Evolutionary conservation across 2,113 vertebrate species (phyloP).

Genomic region (Camelus dromedarius): DNA sequence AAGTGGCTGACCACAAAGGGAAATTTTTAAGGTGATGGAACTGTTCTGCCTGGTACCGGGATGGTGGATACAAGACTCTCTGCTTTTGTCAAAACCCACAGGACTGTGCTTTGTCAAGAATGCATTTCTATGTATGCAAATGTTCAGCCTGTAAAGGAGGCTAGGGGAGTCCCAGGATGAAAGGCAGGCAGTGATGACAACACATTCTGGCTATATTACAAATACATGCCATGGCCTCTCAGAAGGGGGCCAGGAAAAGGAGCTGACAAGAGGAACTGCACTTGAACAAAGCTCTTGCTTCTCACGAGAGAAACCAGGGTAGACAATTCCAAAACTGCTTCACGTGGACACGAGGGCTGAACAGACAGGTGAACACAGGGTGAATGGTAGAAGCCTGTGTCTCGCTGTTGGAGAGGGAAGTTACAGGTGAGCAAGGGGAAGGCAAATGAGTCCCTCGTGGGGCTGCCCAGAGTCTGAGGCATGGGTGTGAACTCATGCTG

Average conservation of each 20-base stretch:
- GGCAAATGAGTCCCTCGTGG: background rate
- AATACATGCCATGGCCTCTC: background rate
- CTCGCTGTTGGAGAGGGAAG: background rate
- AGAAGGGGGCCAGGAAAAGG: background rate
- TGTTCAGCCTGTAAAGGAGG: background rate
- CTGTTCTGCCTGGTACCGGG: background rate
- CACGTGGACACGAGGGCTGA: background rate
- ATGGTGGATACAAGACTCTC: background rate
- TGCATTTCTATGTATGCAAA: background rate
- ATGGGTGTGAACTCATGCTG: background rate
- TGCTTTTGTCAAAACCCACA: background rate
- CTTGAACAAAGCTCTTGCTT: background rate
- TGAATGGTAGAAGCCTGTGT: background rate
- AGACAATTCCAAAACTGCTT: background rate
- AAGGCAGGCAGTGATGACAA: background rate
- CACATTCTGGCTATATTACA: background rate
- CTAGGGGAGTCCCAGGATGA: background rate
- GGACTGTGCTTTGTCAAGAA: background rate
- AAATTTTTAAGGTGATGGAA: background rate
- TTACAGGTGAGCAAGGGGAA: background rate
- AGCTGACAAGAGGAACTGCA: background rate
- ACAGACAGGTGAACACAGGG: fast-evolving
- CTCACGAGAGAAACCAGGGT: background rate
- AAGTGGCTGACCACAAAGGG: too few species aligned
- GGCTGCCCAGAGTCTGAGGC: background rate